Evolutionary conservation across 1,140 invertebrate species (phyloP).

Genomic region (Drosophila pandora): DNA sequence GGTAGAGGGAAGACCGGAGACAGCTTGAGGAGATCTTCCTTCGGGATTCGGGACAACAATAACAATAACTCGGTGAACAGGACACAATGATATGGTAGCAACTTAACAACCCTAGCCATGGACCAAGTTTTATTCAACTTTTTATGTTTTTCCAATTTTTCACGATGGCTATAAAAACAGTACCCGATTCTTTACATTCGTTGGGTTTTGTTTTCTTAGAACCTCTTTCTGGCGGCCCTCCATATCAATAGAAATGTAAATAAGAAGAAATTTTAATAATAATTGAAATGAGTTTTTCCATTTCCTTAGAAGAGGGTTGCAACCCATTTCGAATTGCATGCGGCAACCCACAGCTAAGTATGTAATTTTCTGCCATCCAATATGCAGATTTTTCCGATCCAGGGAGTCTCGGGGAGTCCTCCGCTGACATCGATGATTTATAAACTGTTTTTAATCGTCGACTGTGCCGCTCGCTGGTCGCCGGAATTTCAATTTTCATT

Average conservation of each 20-base stretch:
- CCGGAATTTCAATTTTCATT: conserved; percentile 30
- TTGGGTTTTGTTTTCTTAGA: conserved; percentile 44
- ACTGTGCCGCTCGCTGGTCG: conserved; percentile 18
- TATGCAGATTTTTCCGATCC: conserved; percentile 41
- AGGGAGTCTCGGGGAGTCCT: neutral
- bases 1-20: conserved; percentile 2
- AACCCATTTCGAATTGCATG: conserved; percentile 53
- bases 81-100: conserved; percentile 48
- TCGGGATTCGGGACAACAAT: conserved; percentile 37
- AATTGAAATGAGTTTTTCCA: conserved; percentile 75
- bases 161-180: conserved; percentile 55
- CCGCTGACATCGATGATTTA: conserved; percentile 64
- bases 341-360: conserved; percentile 64
- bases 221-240: conserved; percentile 10
- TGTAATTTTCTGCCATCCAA: conserved; percentile 61
- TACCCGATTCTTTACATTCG: conserved; percentile 31
- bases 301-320: conserved; percentile 28
- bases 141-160: conserved; percentile 74
- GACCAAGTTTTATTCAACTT: conserved; percentile 42
- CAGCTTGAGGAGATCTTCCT: conserved; percentile 35
- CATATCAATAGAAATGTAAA: conserved; percentile 81
- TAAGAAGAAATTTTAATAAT: conserved; percentile 76
- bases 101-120: conserved; percentile 37
- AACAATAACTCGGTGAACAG: conserved; percentile 38
- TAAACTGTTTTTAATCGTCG: conserved; percentile 71